These are phyloP conservation scores for Atta cephalotes DNA, from an alignment of 1,140 invertebrate genomes.

Conservation along the genomic window DNA sequence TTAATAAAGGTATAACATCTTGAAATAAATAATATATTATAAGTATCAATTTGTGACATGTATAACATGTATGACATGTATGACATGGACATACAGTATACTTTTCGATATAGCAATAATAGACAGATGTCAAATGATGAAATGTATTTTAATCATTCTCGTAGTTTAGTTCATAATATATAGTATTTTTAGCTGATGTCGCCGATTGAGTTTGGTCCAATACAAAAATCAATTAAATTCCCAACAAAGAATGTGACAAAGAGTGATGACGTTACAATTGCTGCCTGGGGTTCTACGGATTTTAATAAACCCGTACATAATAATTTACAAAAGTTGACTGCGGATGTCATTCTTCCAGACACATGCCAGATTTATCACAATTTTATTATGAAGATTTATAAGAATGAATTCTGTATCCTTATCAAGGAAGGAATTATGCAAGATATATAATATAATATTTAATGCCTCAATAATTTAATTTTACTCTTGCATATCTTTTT, in stretches of 20 bases:
- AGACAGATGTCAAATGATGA: not conserved
- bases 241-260: not conserved
- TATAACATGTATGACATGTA: not conserved
- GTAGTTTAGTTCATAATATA: not conserved
- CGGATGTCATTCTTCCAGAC: not conserved
- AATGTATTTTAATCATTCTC: not conserved
- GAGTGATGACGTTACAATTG: not conserved
- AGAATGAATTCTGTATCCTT: constrained; percentile 20
- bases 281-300: constrained; percentile 25
- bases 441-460: constrained; percentile 25
- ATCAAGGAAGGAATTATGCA: not conserved
- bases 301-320: not conserved
- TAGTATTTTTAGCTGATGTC: constrained; percentile 19
- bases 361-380: not conserved
- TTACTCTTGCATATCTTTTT: not conserved
- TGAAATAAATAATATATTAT: not conserved
- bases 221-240: not conserved
- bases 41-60: not conserved
- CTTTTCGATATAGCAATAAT: not conserved
- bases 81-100: too few relatives aligned
- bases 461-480: not conserved
- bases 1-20: not conserved
- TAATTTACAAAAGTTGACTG: constrained; percentile 30
- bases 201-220: not conserved
- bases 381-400: not conserved